A percentile compares a stretch with the other conserved stretches of the same genome.
These are phyloP conservation scores for Sylvia atricapilla DNA, from an alignment of 2,113 vertebrate genomes.

Conservation along the genomic window DNA sequence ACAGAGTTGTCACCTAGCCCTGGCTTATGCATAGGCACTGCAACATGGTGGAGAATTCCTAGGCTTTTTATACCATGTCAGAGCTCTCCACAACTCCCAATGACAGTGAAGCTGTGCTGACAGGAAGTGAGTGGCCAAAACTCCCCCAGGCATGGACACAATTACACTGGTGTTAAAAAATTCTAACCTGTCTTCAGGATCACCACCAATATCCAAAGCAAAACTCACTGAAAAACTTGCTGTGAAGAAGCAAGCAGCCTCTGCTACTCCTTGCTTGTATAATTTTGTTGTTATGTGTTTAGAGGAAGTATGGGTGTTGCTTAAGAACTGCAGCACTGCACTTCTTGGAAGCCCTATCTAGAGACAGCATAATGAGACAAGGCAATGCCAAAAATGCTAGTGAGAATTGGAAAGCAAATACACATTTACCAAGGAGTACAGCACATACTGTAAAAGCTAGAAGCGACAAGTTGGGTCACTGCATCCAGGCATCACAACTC, in stretches of 20 bases:
- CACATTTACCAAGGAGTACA: background rate
- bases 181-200: background rate
- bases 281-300: background rate
- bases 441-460: background rate
- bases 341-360: background rate
- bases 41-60: background rate
- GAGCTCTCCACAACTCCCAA: background rate
- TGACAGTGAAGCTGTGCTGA: background rate
- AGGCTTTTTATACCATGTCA: background rate
- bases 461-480: background rate
- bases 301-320: background rate
- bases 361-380: background rate
- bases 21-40: background rate
- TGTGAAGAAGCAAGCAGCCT: background rate
- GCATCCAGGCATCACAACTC: background rate
- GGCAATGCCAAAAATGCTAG: background rate
- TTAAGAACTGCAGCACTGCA: background rate
- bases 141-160: rapidly evolving
- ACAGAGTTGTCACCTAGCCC: background rate
- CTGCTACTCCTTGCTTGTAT: background rate
- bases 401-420: background rate
- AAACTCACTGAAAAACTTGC: background rate
- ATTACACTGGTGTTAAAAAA: background rate
- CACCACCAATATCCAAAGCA: background rate
- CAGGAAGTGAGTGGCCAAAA: rapidly evolving